Percentiles rank a stretch among this genome's conserved stretches.
Evolutionary conservation across 2,113 vertebrate species (phyloP).

Genomic region (Oplegnathus fasciatus): DNA sequence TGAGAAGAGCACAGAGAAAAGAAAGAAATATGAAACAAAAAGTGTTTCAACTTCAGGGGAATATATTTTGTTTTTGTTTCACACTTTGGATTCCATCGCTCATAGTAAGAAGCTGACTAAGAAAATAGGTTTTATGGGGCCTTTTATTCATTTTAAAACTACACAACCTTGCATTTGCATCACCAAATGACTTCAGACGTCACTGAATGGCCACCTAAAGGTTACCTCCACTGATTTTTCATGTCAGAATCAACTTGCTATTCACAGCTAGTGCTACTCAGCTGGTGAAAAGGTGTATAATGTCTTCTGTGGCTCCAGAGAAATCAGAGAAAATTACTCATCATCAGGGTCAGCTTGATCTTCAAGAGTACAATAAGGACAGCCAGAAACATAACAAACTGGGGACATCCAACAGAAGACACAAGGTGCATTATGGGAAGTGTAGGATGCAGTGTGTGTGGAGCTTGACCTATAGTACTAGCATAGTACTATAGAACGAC

Average conservation of each 20-base stretch:
- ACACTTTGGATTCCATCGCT: background rate
- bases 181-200: too few relatives aligned
- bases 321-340: background rate
- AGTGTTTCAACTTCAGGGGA: background rate
- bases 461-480: too few relatives aligned
- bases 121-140: background rate
- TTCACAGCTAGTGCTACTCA: background rate
- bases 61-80: background rate
- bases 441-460: background rate
- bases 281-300: background rate
- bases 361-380: too few relatives aligned
- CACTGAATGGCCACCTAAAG: background rate
- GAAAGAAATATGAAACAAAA: background rate
- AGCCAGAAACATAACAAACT: too few relatives aligned
- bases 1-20: background rate
- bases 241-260: background rate
- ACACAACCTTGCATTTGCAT: background rate
- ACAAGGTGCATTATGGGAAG: background rate
- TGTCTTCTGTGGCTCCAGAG: background rate
- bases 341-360: too few relatives aligned
- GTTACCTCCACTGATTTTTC: background rate
- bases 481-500: too few relatives aligned
- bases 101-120: background rate
- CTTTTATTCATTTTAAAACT: background rate
- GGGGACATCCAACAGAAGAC: too few relatives aligned